phyloP scores from a whole-genome alignment of 2,888 invertebrate species.

The Neocrepidodera transversa region DNA sequence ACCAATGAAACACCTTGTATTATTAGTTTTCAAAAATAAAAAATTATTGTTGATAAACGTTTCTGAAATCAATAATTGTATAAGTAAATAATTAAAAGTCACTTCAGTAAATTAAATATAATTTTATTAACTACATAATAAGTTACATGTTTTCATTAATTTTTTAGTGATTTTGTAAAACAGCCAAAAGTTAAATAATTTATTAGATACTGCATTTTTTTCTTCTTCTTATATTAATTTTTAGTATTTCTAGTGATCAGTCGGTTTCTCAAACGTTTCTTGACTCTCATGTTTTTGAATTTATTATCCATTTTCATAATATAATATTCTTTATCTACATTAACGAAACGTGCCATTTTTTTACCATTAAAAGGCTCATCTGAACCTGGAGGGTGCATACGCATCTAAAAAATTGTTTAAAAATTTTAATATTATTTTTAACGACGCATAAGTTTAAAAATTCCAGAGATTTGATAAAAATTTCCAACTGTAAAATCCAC shows the following conservation, averaged over 20 bases:
- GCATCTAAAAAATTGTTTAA: constrained; percentile 68
- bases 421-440: too few relatives aligned
- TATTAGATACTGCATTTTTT: not conserved
- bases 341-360: constrained; percentile 63
- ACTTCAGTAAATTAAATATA: too few relatives aligned
- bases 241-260: constrained; percentile 18
- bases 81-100: too few relatives aligned
- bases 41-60: too few relatives aligned
- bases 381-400: constrained; percentile 72
- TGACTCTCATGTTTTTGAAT: constrained; percentile 23
- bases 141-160: too few relatives aligned
- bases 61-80: too few relatives aligned
- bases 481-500: too few relatives aligned
- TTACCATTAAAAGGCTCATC: constrained; percentile 64
- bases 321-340: constrained; percentile 60
- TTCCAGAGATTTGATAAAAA: too few relatives aligned
- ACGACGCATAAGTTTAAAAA: too few relatives aligned
- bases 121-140: too few relatives aligned
- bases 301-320: constrained; percentile 49
- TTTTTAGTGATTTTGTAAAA: not conserved
- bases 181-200: not conserved
- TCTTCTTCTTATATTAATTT: not conserved
- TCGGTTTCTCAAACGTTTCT: constrained; percentile 32
- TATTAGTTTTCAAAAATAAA: too few relatives aligned
- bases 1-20: too few relatives aligned